Evolutionary conservation across 2,113 vertebrate genomes (phyloP), one percentile per base, ranked within the genome.

Genomic region (Pycnonotus jocosus): DNA sequence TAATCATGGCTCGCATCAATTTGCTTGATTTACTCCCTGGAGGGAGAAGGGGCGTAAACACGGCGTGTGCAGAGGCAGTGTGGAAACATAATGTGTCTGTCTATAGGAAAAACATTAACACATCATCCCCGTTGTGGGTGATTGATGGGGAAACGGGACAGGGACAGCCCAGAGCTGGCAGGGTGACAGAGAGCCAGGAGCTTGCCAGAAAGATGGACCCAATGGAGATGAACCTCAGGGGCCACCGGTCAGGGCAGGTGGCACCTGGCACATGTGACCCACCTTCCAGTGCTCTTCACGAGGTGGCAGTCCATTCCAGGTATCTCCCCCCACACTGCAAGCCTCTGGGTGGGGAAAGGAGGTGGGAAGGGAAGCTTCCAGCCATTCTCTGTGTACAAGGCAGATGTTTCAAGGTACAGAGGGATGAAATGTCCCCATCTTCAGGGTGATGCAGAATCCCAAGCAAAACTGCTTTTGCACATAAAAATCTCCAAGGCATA

Each of bases 51-150:
- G 97, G 96, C 96, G 97, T 98, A 98, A 97, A 98, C 98, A 98
- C 92, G 81, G 96, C 93, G 71, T 96, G 96, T 96, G 96, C 97
- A 98, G 96, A 97, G 93, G 97, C 96, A 97, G 96, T 93, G 95
- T 97, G 95, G 97, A 97, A 97, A 97, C 97, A 97, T 97, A 97
- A 97, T 98, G 98, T 97, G 97, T 95, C 96, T 98, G 97, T 98
- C 98, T 98, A 98, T 98, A 98, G 97, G 98, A 98, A 98, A 98
- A 97, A 97, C 98, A 98, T 98, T 98, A 98, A 97, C 96, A 96
- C 96, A 97, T 97, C 97, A 97, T 97, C 95, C 97, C 96, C 92
- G 93, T 96, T 95, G 95, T 81, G 88, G 95, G 96, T 97, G 97
- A 98, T 97, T 97, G 97, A 98, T 97, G 95, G 93, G 88, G 81